Conservation (phyloP, 2,797 vertebrate genomes). For the Microctenopoma steveboyesi region DNA sequence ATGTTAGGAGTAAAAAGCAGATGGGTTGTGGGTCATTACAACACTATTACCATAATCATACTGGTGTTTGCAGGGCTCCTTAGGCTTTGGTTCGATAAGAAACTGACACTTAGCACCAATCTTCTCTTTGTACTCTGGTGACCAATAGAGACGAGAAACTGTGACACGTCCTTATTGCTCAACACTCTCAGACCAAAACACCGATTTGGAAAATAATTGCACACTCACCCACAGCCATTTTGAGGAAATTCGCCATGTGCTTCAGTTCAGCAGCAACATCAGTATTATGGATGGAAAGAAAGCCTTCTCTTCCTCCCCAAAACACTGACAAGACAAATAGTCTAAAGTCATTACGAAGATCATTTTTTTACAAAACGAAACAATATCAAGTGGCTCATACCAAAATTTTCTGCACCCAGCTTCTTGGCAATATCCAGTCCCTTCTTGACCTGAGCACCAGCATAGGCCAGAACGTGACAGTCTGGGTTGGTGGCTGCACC, state of each 20-base stretch:
- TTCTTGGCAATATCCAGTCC: conserved; percentile 79
- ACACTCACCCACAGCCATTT: conserved; percentile 76
- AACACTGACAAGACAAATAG: conserved; percentile 66
- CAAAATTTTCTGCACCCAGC: conserved; percentile 78
- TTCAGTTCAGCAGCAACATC: conserved; percentile 74
- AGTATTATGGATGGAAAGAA: conserved; percentile 73
- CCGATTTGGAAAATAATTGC: neutral
- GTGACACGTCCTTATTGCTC: neutral
- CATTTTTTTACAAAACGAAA: too few species aligned
- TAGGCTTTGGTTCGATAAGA: conserved; percentile 79
- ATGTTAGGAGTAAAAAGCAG: neutral
- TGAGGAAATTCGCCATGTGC: conserved; percentile 81
- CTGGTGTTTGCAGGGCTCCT: conserved; percentile 81
- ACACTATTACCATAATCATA: conserved; percentile 75
- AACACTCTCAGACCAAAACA: neutral
- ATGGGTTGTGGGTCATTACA: neutral
- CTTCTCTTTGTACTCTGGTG: conserved; percentile 79
- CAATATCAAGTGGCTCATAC: conserved; percentile 32
- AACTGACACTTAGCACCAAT: conserved; percentile 80
- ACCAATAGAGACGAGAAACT: conserved; percentile 12
- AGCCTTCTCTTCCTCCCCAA: conserved; percentile 80
- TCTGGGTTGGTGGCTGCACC: conserved; percentile 80
- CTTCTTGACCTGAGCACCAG: conserved; percentile 79
- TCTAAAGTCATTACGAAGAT: neutral
- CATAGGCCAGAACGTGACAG: conserved; percentile 77